These are phyloP conservation scores for Mellilla xanthometata DNA, from an alignment of 2,888 invertebrate species.

Conservation along the genomic window DNA sequence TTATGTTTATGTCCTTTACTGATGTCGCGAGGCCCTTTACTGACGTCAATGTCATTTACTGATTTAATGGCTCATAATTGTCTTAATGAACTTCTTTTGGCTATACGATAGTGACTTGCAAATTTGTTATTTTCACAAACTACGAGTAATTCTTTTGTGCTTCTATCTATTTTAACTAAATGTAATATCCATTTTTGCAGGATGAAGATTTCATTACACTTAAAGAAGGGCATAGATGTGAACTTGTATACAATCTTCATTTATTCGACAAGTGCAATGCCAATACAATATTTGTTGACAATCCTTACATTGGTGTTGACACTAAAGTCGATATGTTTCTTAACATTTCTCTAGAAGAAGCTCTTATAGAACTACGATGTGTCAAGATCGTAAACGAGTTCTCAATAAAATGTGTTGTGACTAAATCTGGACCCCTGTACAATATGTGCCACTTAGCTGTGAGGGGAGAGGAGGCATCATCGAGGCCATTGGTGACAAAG, in stretches of 20 bases:
- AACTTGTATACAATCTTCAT: conserved; percentile 35
- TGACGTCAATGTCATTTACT: no score
- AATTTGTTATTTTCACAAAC: no score
- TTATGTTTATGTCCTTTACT: no score
- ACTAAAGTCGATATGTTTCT: conserved; percentile 42
- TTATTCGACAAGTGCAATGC: conserved; percentile 44
- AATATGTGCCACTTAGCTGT: conserved; percentile 37
- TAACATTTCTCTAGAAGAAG: conserved; percentile 38
- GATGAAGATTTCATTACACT: conserved; percentile 15
- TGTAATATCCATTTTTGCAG: no score
- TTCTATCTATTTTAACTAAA: no score
- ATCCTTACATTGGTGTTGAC: conserved; percentile 38
- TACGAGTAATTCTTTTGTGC: no score
- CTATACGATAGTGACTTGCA: no score
- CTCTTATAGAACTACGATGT: conserved; percentile 36
- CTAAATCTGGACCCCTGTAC: conserved; percentile 40
- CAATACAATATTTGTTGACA: conserved; percentile 45
- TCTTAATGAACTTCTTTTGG: no score
- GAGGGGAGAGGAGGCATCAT: conserved; percentile 31
- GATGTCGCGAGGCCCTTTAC: no score
- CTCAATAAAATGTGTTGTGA: conserved; percentile 39
- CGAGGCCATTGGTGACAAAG: conserved; percentile 36
- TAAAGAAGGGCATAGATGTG: conserved; percentile 31
- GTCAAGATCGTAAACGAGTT: conserved; percentile 30
- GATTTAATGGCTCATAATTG: no score